These are phyloP conservation scores for Drosophila robusta DNA, from an alignment of 2,888 invertebrate species.

Conservation along the genomic window DNA sequence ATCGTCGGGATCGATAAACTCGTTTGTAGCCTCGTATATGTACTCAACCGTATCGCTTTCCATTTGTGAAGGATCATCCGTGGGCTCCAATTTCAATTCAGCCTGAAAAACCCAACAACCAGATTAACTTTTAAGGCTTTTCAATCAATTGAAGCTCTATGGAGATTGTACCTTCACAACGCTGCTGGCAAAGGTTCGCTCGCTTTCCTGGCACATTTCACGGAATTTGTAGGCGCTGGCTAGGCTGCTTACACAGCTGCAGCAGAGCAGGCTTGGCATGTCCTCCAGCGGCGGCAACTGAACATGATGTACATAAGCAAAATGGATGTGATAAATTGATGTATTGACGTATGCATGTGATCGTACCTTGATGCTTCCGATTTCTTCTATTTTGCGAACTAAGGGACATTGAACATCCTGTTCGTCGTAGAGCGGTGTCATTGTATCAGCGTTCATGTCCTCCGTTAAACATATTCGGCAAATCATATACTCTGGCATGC, in stretches of 20 bases:
- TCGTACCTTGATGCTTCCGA: constrained; percentile 80
- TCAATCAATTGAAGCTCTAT: not conserved
- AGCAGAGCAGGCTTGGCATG: constrained; percentile 82
- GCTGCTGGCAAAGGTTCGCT: constrained; percentile 76
- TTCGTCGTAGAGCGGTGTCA: constrained; percentile 79
- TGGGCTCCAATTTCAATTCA: constrained; percentile 75
- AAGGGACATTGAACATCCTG: constrained; percentile 67
- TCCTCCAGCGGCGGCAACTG: constrained; percentile 77
- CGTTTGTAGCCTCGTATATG: constrained; percentile 65
- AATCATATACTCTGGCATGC: constrained; percentile 77
- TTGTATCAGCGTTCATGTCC: constrained; percentile 67
- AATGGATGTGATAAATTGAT: not conserved
- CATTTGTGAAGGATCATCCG: constrained; percentile 55
- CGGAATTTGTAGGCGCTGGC: constrained; percentile 80
- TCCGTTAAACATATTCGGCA: constrained; percentile 82
- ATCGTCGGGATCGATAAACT: constrained; percentile 77
- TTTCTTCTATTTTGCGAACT: constrained; percentile 81
- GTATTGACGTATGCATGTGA: not conserved
- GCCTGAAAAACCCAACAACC: constrained; percentile 48
- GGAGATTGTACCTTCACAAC: constrained; percentile 71
- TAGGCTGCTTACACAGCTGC: constrained; percentile 72
- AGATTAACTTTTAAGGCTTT: not conserved
- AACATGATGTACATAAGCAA: not conserved
- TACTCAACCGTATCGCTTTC: constrained; percentile 64
- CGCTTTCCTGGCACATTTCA: constrained; percentile 81